A percentile compares a stretch with the other conserved stretches of the same genome.
These are phyloP conservation scores for Chelmon rostratus DNA, from an alignment of 2,797 vertebrate species.

Conservation along the genomic window DNA sequence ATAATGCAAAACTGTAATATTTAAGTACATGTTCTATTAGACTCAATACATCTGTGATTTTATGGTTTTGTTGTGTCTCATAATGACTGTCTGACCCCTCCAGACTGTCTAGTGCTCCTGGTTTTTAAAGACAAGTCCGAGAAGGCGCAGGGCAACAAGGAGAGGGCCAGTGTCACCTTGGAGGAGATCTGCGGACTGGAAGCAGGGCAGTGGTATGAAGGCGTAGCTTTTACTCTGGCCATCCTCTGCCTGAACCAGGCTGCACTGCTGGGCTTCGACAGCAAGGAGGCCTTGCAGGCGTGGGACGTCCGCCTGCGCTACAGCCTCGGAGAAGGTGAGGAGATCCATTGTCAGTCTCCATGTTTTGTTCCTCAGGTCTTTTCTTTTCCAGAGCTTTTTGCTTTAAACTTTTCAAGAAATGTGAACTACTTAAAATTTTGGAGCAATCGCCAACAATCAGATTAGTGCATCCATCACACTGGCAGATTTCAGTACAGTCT, in stretches of 20 bases:
- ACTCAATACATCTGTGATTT: neutral
- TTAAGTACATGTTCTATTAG: neutral
- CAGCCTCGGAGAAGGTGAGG: slow-evolving; percentile 93
- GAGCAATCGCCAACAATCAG: neutral
- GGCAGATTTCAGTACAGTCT: neutral
- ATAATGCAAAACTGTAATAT: neutral
- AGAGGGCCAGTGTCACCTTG: slow-evolving; percentile 90
- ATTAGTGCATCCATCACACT: slow-evolving; percentile 39
- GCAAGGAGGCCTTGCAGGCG: slow-evolving; percentile 90
- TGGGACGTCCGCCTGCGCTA: slow-evolving; percentile 94
- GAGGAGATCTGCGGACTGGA: slow-evolving; percentile 97
- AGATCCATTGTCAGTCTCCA: neutral
- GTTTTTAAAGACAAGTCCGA: slow-evolving; percentile 84
- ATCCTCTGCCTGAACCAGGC: slow-evolving; percentile 92
- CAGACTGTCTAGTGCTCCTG: slow-evolving; percentile 80
- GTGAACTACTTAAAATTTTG: neutral
- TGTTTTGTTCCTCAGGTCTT: neutral
- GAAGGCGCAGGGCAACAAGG: slow-evolving; percentile 88
- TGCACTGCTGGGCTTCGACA: slow-evolving; percentile 93
- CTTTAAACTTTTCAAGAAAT: neutral
- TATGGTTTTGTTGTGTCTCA: neutral
- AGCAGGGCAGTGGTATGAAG: slow-evolving; percentile 89
- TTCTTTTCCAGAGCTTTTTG: neutral
- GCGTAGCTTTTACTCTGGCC: slow-evolving; percentile 89
- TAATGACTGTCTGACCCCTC: neutral